These are phyloP conservation scores for Brachynemurus nebulosus DNA, from an alignment of 2,888 invertebrate species.

Conservation along the genomic window DNA sequence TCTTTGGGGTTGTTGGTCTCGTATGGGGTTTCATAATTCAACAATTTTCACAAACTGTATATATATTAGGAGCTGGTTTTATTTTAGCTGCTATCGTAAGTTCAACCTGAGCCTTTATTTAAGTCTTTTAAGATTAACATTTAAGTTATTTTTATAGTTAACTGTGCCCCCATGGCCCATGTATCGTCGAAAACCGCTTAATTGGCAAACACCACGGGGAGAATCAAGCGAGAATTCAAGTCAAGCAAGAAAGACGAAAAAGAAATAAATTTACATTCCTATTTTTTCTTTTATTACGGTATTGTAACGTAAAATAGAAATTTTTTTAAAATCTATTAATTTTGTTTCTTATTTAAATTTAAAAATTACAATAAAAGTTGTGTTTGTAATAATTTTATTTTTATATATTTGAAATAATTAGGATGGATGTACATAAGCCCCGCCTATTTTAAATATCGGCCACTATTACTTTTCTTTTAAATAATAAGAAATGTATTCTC, in stretches of 20 bases:
- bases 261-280: conserved; percentile 16
- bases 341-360: too few relatives aligned
- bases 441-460: too few relatives aligned
- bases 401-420: too few relatives aligned
- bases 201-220: conserved; percentile 71
- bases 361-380: too few relatives aligned
- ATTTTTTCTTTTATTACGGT: neutral
- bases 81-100: conserved; percentile 68
- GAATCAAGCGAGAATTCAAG: conserved; percentile 24
- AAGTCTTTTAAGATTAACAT: neutral
- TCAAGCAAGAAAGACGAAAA: conserved; percentile 25
- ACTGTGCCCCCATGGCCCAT: conserved; percentile 96
- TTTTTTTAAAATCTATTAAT: too few relatives aligned
- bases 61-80: conserved; percentile 84
- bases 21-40: conserved; percentile 89
- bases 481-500: too few relatives aligned
- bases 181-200: conserved; percentile 74
- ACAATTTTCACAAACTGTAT: conserved; percentile 91
- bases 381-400: too few relatives aligned
- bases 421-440: too few relatives aligned
- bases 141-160: conserved; percentile 35
- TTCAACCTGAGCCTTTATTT: conserved; percentile 13
- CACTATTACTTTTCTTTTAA: too few relatives aligned
- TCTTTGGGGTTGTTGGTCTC: conserved; percentile 84
- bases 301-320: too few relatives aligned